Base-by-base conservation (phyloP, 2,888 invertebrate genomes). In the Ellobium chinense region DNA sequence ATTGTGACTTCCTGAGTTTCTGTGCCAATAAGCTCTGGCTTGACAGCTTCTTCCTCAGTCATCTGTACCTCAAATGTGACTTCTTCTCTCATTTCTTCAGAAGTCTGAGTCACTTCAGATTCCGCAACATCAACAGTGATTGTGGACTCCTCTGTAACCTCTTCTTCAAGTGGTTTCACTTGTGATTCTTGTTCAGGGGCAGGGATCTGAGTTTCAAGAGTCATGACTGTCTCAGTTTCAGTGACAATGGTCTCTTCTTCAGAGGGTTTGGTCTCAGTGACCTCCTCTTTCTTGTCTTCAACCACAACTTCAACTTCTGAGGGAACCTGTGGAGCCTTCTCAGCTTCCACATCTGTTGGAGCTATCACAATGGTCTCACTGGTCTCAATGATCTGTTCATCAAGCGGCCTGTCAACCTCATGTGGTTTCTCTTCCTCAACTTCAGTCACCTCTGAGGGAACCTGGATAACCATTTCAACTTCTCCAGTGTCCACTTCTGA, bases 371-470 rank as follows among this genome's bases (percentile, higher is more conserved):
- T 60, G 14, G 56, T 34, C 60, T 77, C 81, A 27, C 58, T 60
- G 58, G 69, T 81, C 39, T 76, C 79, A 14, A 58, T 65, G 7
- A 82, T 66, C 34, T 77, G 69, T 18, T 82, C 83, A 21, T 82
- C 82, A 7, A 78, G 18, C 4, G 81, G 78, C 21, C 68, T 24
- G 2, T 66, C 78, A 12, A 65, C 21, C 70, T 82, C 82, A 7
- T 39, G 46, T 18, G 31, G 34, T 78, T 82, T 74, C 21, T 36
- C 75, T 46, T 82, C 74, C 5, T 65, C 70, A n/a, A 82, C 74
- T 72, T 84, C 83, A 34, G 78, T 78, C n/a, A 77, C 81, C 62
- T 86, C 85, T 80, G 87, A 86, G 27, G 85, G 82, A 21, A 78
- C 73, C 65, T 87, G 85, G 37, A 86, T 78, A 2, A 79, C 69